Base-by-base conservation (phyloP, 2,797 vertebrate species). In the Zenarchopterus dispar region DNA sequence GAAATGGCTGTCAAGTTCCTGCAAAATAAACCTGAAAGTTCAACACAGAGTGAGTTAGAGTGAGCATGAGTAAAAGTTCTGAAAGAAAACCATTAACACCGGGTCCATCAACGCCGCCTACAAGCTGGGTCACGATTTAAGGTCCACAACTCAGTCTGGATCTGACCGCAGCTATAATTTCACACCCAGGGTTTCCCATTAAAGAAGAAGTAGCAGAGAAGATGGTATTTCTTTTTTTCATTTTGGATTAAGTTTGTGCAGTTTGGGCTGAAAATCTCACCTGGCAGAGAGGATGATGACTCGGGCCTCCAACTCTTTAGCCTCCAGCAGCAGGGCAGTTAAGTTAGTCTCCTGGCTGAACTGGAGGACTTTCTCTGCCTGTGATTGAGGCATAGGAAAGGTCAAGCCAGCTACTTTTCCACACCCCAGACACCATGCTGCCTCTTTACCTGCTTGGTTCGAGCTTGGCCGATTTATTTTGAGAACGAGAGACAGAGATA, bases 321-420 rank as follows among this genome's bases (percentile, higher is more conserved):
- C 98, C 89, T 99, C 98, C 90, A 97, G 93, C 85, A 99, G 95
- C 91, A 99, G 92, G 2, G 97, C 95, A 0, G 98, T 98, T 93
- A 99, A 94, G 7, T 99, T 99, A 93, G 97, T 99, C 88, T 98
- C 98, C 2, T 97, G 97, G 88, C 96, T 98, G 88, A 99, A 99
- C 92, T 99, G 98, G 91, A 99, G 96, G 89, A 98, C 96, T 94
- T 99, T 99, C 94, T 99, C 98, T 69, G 98, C 97, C 98, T 99
- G 96, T 83, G 94, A 94, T 97, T 78, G 73, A 94, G 89, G 88
- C 94, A 93, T 67, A 77, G 84, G 94, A 91, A 91, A 90, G 95
- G 95, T 91, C 87, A 39, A 79, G 84, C 81, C 88, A 86, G 87
- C 86, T 68, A 84, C 78, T 80, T 87, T 88, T 78, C 91, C 91